These are phyloP conservation scores for Tenebrosternarchus preto DNA, from an alignment of 2,113 vertebrate genomes.

Conservation along the genomic window DNA sequence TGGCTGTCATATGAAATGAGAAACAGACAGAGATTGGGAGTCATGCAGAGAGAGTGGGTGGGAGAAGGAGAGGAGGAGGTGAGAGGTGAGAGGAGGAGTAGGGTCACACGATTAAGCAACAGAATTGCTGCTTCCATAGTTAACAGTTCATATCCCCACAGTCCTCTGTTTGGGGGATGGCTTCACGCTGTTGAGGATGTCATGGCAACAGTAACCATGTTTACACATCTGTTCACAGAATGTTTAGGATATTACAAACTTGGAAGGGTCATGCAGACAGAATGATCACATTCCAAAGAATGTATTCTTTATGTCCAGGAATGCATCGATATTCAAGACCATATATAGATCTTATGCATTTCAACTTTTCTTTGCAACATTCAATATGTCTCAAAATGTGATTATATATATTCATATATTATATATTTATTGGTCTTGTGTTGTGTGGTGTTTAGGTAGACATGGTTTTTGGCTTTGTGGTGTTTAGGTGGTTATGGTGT, in stretches of 20 bases:
- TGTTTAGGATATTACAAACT: slow-evolving; percentile 84
- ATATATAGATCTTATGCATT: neutral
- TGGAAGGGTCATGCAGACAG: slow-evolving; percentile 26
- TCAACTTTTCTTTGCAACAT: too few species aligned
- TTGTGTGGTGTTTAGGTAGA: too few species aligned
- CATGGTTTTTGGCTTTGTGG: too few species aligned
- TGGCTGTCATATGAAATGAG: too few species aligned
- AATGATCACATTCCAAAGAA: slow-evolving; percentile 5
- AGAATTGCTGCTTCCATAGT: slow-evolving; percentile 65
- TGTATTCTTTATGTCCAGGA: slow-evolving; percentile 40
- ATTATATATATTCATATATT: neutral
- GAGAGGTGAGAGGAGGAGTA: slow-evolving; percentile 33
- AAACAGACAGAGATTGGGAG: too few species aligned
- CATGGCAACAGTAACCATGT: slow-evolving; percentile 92
- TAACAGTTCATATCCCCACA: slow-evolving; percentile 85
- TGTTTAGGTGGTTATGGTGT: too few species aligned
- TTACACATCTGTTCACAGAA: slow-evolving; percentile 86
- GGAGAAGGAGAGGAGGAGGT: neutral
- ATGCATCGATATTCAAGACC: neutral
- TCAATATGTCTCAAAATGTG: neutral
- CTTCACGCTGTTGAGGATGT: slow-evolving; percentile 84
- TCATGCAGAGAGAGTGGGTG: neutral
- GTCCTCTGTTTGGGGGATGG: slow-evolving; percentile 82
- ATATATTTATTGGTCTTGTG: too few species aligned
- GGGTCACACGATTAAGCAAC: slow-evolving; percentile 65